Evolutionary conservation across 2,888 invertebrate species (phyloP).

Genomic region (Microplitis deprimator): DNA sequence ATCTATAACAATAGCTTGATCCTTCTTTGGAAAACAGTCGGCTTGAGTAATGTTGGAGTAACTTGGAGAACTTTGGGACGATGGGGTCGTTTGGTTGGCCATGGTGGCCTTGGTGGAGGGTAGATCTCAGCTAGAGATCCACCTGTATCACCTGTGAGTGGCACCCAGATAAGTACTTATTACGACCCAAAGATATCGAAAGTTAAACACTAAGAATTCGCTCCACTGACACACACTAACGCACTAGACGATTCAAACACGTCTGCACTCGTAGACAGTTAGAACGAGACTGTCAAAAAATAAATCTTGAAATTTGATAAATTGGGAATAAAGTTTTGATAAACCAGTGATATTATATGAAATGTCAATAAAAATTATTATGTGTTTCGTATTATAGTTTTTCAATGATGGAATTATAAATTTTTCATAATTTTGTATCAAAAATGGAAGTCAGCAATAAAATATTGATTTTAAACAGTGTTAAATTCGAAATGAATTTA

Average conservation of each 20-base stretch:
- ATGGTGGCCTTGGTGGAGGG: no score
- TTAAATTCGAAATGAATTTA: no score
- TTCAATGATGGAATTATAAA: no score
- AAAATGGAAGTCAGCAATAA: no score
- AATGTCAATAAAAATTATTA: no score
- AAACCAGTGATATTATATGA: no score
- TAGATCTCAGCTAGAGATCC: neutral
- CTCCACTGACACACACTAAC: neutral
- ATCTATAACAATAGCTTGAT: neutral
- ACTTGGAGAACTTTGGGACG: neutral
- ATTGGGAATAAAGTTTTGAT: no score
- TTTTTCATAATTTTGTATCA: no score
- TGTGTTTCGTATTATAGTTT: no score
- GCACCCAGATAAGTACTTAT: neutral
- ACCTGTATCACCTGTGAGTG: neutral
- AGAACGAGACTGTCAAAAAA: neutral
- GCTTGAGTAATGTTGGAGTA: neutral
- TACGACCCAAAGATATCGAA: neutral
- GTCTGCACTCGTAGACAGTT: neutral
- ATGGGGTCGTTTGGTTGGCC: neutral
- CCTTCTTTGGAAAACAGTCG: no score
- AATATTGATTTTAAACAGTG: no score
- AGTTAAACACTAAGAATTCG: neutral
- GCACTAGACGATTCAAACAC: neutral
- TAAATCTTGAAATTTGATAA: no score